phyloP scores from a whole-genome alignment of 2,888 invertebrate species.

The Nemoura dubitans region DNA sequence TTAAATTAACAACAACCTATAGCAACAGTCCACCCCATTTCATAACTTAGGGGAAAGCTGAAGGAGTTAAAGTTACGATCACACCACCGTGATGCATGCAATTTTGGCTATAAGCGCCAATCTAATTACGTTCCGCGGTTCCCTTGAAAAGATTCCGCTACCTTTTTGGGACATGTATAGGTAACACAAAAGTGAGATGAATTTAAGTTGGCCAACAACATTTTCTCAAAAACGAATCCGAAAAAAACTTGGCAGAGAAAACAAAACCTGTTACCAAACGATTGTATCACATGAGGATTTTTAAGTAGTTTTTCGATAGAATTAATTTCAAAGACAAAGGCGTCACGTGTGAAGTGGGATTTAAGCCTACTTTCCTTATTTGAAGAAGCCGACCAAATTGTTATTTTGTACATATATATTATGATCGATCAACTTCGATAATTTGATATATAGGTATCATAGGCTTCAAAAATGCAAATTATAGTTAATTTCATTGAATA shows the following conservation, averaged over 20 bases:
- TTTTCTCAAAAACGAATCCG: conserved; percentile 16
- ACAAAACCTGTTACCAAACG: conserved; percentile 20
- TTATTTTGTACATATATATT: neutral
- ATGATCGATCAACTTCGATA: neutral
- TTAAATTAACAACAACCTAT: neutral
- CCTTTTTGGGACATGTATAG: neutral
- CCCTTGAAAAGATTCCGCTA: neutral
- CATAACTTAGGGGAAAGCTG: neutral
- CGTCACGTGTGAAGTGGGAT: conserved; percentile 24
- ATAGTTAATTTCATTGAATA: neutral
- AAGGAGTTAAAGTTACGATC: neutral
- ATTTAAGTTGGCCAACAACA: conserved; percentile 27
- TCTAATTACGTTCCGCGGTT: neutral
- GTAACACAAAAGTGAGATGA: conserved; percentile 33
- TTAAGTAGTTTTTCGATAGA: neutral
- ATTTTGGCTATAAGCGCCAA: neutral
- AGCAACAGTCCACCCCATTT: neutral
- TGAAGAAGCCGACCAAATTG: neutral
- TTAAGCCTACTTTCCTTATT: conserved; percentile 3
- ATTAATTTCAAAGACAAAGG: conserved; percentile 20
- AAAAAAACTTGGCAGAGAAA: conserved; percentile 29
- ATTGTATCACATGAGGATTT: neutral
- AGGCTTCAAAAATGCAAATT: neutral
- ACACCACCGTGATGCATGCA: neutral
- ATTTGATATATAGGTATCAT: too few species aligned